Conservation (phyloP, 1,140 invertebrate species). For the Proales similis region DNA sequence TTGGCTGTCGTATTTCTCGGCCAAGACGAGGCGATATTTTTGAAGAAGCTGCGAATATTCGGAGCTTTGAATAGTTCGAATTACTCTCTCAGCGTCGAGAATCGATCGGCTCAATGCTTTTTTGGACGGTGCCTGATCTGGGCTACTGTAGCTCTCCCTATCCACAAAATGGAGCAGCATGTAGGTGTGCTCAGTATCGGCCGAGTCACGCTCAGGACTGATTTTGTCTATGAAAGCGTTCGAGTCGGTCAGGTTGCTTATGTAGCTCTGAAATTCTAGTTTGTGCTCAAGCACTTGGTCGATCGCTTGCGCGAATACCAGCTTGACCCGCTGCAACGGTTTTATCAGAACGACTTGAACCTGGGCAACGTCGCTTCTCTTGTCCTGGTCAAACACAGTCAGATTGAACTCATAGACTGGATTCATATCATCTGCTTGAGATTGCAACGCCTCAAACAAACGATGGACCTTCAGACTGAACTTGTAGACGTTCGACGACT, state of each 20-base stretch:
- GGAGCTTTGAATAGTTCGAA: slow-evolving; percentile 16
- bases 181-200: neutral
- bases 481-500: too few species aligned
- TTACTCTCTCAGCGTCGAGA: slow-evolving; percentile 4
- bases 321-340: slow-evolving; percentile 22
- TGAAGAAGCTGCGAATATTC: slow-evolving; percentile 1
- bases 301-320: slow-evolving; percentile 6
- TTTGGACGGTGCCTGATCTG: neutral
- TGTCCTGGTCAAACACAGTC: slow-evolving; percentile 10
- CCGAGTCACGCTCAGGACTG: neutral
- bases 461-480: too few species aligned
- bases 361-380: neutral
- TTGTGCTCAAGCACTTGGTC: neutral
- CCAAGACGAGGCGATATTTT: slow-evolving; percentile 26
- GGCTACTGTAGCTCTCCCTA: neutral
- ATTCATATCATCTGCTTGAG: slow-evolving; percentile 19
- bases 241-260: slow-evolving; percentile 16
- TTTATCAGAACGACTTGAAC: slow-evolving; percentile 36
- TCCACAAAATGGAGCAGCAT: slow-evolving; percentile 37
- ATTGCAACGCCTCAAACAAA: too few species aligned
- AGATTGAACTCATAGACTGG: slow-evolving; percentile 25
- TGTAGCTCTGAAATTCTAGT: slow-evolving; percentile 14
- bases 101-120: slow-evolving; percentile 9
- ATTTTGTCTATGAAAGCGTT: slow-evolving; percentile 19
- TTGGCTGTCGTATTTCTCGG: slow-evolving; percentile 24